A percentile compares a stretch with the other conserved stretches of the same genome.
Evolutionary conservation across 2,113 vertebrate species (phyloP).

Genomic region (Pelmatolapia mariae): DNA sequence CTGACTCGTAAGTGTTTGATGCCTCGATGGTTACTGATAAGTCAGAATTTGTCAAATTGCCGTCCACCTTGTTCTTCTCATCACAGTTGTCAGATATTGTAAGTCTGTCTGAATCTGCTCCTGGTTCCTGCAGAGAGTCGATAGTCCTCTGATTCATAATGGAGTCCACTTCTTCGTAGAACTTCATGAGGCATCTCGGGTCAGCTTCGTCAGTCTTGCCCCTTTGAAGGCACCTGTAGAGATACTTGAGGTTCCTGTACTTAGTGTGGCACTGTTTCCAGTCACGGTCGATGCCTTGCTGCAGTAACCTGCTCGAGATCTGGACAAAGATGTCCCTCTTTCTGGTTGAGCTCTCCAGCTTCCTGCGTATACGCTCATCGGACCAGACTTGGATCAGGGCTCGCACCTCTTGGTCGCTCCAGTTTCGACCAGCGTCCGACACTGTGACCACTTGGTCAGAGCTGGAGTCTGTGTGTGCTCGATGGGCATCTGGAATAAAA

Average conservation of each 20-base stretch:
- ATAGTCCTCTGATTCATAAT: slow-evolving; percentile 66
- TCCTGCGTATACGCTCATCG: slow-evolving; percentile 78
- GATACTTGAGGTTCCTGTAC: too few species aligned
- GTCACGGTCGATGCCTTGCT: too few species aligned
- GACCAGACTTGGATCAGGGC: slow-evolving; percentile 80
- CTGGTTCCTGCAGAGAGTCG: not conserved
- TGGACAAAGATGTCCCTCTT: too few species aligned
- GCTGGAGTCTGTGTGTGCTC: slow-evolving; percentile 11
- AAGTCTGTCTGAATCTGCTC: not conserved
- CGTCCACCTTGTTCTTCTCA: not conserved
- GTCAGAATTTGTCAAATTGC: not conserved
- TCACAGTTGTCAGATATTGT: not conserved
- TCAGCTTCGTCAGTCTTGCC: too few species aligned
- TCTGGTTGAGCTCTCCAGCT: slow-evolving; percentile 81
- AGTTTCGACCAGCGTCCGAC: slow-evolving; percentile 78
- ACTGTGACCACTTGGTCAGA: slow-evolving; percentile 72
- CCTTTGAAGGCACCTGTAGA: too few species aligned
- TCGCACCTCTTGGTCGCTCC: slow-evolving; percentile 84
- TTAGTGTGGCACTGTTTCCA: too few species aligned
- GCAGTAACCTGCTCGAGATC: too few species aligned
- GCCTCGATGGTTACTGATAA: not conserved
- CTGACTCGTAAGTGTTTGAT: not conserved
- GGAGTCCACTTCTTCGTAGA: slow-evolving; percentile 82
- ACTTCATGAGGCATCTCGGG: slow-evolving; percentile 77
- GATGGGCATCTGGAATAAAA: not conserved